phyloP scores from a whole-genome alignment of 2,113 vertebrate genomes.

The Corythoichthys intestinalis region DNA sequence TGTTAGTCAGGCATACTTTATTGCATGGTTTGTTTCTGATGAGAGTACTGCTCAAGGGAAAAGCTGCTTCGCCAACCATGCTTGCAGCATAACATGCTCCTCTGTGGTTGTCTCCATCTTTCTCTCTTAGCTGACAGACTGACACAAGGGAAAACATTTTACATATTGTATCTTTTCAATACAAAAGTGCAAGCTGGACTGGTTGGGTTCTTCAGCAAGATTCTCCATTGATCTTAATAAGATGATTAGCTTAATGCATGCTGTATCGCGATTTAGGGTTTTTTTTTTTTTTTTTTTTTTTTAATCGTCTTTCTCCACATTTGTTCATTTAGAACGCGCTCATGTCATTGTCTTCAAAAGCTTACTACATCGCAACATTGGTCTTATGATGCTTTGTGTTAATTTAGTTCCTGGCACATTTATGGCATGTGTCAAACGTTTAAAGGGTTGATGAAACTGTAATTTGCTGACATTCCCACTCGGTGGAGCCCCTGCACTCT shows the following conservation, averaged over 20 bases:
- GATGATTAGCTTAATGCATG: neutral
- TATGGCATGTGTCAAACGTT: neutral
- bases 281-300: neutral
- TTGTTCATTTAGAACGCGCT: neutral
- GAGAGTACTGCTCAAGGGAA: slow-evolving; percentile 44
- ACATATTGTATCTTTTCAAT: neutral
- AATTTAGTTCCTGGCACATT: neutral
- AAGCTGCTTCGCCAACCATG: slow-evolving; percentile 54
- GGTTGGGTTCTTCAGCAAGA: neutral
- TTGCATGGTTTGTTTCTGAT: slow-evolving; percentile 41
- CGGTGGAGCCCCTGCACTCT: neutral
- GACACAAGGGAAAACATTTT: neutral
- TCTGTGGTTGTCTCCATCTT: slow-evolving; percentile 3
- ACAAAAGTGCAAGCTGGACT: neutral
- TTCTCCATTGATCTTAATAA: neutral
- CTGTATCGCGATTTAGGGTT: neutral
- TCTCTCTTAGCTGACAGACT: neutral
- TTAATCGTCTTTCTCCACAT: neutral
- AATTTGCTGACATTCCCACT: neutral
- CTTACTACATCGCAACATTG: neutral
- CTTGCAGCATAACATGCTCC: slow-evolving; percentile 36
- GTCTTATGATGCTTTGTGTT: neutral
- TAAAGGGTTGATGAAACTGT: neutral
- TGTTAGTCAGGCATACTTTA: slow-evolving; percentile 44
- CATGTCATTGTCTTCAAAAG: neutral